Conservation (phyloP, 1,140 invertebrate species). For the Macrobrachium nipponense region DNA sequence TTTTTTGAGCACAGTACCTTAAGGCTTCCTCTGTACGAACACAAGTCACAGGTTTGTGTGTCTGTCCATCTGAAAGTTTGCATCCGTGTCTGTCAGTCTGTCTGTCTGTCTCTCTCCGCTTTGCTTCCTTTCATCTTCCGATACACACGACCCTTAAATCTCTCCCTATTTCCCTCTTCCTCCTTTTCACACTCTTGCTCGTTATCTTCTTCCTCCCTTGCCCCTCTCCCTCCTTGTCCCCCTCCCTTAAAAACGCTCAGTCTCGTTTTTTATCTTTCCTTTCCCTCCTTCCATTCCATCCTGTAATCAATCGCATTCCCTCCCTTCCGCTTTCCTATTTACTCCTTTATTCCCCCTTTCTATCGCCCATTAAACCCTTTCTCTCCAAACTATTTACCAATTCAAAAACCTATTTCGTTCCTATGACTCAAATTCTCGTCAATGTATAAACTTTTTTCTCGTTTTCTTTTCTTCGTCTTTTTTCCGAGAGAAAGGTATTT, state of each 20-base stretch:
- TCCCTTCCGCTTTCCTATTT: conserved; percentile 21
- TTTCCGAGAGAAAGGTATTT: no score
- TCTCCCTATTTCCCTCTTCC: conserved; percentile 17
- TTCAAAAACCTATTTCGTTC: conserved; percentile 21
- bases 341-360: conserved; percentile 12
- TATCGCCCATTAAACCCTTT: conserved; percentile 26
- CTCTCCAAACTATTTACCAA: conserved; percentile 32
- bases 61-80: no score
- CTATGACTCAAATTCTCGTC: neutral
- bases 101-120: neutral
- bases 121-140: conserved; percentile 26
- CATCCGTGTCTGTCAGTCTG: conserved; percentile 3
- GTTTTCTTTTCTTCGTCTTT: neutral
- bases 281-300: conserved; percentile 26
- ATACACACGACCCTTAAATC: conserved; percentile 17
- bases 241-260: no score
- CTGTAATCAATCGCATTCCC: conserved; percentile 30
- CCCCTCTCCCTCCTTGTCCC: neutral
- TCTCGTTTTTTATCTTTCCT: conserved; percentile 28
- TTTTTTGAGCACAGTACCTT: no score
- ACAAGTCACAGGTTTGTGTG: neutral
- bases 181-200: conserved; percentile 31
- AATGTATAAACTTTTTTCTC: neutral
- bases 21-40: no score
- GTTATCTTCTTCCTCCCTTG: conserved; percentile 7